Evolutionary conservation across 2,113 vertebrate genomes (phyloP).

Genomic region (Blennius ocellaris): DNA sequence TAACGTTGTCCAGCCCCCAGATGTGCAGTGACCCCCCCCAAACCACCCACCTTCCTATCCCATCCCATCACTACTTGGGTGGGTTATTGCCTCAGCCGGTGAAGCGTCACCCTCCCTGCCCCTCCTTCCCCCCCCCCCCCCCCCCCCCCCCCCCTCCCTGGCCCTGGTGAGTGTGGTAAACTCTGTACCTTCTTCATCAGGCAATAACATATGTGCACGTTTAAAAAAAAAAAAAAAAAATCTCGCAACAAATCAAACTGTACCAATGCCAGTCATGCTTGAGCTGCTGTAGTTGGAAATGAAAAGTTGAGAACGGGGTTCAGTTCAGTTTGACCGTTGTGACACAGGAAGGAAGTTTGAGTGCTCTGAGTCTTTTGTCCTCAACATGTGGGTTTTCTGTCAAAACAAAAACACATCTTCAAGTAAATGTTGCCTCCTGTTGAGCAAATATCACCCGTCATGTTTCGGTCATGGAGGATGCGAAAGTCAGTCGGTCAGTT

Average conservation of each 20-base stretch:
- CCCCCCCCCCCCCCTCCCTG: slow-evolving; percentile 36
- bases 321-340: slow-evolving; percentile 7
- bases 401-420: background rate
- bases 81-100: slow-evolving; percentile 55
- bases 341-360: slow-evolving; percentile 71
- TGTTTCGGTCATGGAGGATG: background rate
- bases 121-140: slow-evolving; percentile 34
- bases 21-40: slow-evolving; percentile 52
- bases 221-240: background rate
- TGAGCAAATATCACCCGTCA: too few species aligned
- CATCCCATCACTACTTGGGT: slow-evolving; percentile 40
- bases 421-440: too few species aligned
- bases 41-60: slow-evolving; percentile 16
- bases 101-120: slow-evolving; percentile 46
- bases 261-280: too few species aligned
- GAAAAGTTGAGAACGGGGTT: background rate
- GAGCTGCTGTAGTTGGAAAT: background rate
- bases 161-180: slow-evolving; percentile 69
- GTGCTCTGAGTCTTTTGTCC: too few species aligned
- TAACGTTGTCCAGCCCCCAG: slow-evolving; percentile 60
- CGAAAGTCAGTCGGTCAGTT: slow-evolving; percentile 19
- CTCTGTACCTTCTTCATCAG: slow-evolving; percentile 43
- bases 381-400: background rate
- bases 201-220: background rate
- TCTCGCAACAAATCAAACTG: background rate